These are phyloP conservation scores for Thalassarche chlororhynchos DNA, from an alignment of 2,113 vertebrate species.

Conservation along the genomic window DNA sequence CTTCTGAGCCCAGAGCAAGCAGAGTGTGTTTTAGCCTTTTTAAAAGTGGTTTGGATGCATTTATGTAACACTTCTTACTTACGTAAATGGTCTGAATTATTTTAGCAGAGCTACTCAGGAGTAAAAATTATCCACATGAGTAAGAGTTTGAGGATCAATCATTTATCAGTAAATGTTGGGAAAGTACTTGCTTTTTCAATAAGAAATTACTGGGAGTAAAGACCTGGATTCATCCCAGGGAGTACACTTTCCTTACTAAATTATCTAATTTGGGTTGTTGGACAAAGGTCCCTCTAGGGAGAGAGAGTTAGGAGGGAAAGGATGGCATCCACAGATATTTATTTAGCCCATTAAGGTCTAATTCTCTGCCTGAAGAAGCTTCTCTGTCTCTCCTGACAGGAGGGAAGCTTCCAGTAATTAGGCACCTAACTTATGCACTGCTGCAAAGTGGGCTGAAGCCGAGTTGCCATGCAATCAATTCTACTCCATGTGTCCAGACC, in stretches of 20 bases:
- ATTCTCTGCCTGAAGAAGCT: conserved; percentile 20
- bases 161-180: background rate
- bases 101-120: background rate
- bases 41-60: background rate
- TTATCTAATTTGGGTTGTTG: background rate
- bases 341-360: conserved; percentile 50
- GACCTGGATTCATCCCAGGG: background rate
- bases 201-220: background rate
- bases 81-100: background rate
- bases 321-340: conserved; percentile 29
- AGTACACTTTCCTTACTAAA: background rate
- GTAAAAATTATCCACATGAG: background rate
- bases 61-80: background rate
- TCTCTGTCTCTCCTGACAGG: conserved; percentile 13
- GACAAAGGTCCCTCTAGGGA: background rate
- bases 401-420: conserved; percentile 51
- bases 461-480: background rate
- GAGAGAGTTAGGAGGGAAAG: background rate
- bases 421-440: conserved; percentile 4
- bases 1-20: background rate
- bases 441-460: background rate
- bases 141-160: background rate
- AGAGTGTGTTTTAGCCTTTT: background rate
- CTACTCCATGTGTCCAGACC: background rate
- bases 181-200: background rate